A percentile compares a stretch with the other conserved stretches of the same genome.
Evolutionary conservation across 2,888 invertebrate species (phyloP).

Genomic region (Polyommatus icarus): DNA sequence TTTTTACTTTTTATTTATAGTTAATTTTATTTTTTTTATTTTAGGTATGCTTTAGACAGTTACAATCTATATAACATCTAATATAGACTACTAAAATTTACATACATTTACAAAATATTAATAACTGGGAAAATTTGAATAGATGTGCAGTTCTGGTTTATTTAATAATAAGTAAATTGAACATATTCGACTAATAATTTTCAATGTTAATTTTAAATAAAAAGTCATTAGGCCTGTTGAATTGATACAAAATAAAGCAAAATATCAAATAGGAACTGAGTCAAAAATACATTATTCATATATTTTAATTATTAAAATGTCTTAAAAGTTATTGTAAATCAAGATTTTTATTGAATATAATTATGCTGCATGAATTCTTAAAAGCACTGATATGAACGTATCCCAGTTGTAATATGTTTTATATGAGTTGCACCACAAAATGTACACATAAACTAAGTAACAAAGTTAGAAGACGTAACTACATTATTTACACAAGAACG

Average conservation of each 20-base stretch:
- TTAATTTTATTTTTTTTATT: constrained; percentile 63
- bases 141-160: constrained; percentile 32
- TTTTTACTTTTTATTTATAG: constrained; percentile 64
- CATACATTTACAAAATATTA: constrained; percentile 72
- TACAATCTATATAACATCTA: constrained; percentile 77
- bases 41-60: constrained; percentile 65
- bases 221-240: constrained; percentile 22
- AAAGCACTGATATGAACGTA: constrained; percentile 43
- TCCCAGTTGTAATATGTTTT: constrained; percentile 45
- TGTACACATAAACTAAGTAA: constrained; percentile 54
- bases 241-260: constrained; percentile 3
- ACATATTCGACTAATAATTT: not conserved
- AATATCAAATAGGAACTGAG: constrained; percentile 26
- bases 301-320: constrained; percentile 23
- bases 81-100: constrained; percentile 74
- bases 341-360: not conserved
- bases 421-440: constrained; percentile 47
- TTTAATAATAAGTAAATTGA: not conserved
- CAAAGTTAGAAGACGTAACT: constrained; percentile 51
- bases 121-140: constrained; percentile 62
- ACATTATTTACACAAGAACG: constrained; percentile 69
- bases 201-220: not conserved
- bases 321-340: constrained; percentile 17
- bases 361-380: constrained; percentile 18
- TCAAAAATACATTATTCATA: constrained; percentile 30